phyloP scores from a whole-genome alignment of 2,888 invertebrate genomes.

The Eupithecia subumbrata region DNA sequence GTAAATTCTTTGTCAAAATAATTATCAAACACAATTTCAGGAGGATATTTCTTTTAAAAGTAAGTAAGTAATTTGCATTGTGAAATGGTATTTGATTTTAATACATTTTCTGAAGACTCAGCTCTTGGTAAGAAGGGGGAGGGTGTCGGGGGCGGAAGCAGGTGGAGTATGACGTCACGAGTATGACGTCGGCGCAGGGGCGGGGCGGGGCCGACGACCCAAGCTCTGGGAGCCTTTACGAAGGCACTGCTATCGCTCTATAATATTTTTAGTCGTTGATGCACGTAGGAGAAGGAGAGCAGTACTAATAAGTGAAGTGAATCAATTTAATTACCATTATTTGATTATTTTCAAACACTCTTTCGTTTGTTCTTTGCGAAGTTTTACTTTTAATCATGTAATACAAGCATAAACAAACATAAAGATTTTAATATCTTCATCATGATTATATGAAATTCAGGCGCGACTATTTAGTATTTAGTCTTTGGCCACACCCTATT shows the following conservation, averaged over 20 bases:
- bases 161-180: constrained; percentile 73
- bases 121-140: constrained; percentile 42
- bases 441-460: not conserved
- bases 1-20: not conserved
- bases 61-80: constrained; percentile 47
- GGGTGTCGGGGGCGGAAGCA: constrained; percentile 56
- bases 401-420: not conserved
- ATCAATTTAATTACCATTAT: not conserved
- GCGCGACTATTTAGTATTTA: not conserved
- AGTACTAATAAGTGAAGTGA: not conserved
- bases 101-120: constrained; percentile 57
- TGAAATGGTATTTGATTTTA: constrained; percentile 52
- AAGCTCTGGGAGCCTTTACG: constrained; percentile 45
- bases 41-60: constrained; percentile 32
- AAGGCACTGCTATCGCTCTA: constrained; percentile 28
- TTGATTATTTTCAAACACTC: not conserved
- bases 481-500: not conserved
- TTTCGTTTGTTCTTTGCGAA: not conserved
- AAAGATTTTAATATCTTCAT: not conserved
- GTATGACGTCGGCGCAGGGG: constrained; percentile 74
- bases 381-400: not conserved
- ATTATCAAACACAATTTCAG: constrained; percentile 25
- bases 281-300: not conserved
- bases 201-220: constrained; percentile 72
- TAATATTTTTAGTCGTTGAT: not conserved